phyloP scores from a whole-genome alignment of 2,888 invertebrate species.

The Scrobipalpa atriplicella region DNA sequence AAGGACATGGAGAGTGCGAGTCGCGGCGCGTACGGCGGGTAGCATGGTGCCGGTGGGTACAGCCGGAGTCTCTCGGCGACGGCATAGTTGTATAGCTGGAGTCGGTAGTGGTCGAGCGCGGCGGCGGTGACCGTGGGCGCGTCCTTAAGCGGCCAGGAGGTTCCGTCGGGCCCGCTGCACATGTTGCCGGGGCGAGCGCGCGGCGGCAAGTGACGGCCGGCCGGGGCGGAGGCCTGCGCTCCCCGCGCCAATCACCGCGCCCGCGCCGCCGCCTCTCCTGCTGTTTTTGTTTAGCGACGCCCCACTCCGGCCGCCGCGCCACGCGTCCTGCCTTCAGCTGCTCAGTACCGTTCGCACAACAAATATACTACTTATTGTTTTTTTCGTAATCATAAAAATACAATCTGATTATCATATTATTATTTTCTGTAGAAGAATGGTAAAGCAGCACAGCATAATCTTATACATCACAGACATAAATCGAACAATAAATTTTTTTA shows the following conservation, averaged over 20 bases:
- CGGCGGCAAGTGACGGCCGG: constrained; percentile 60
- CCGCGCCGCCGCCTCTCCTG: constrained; percentile 64
- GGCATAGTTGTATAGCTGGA: constrained; percentile 94
- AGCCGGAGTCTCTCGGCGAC: constrained; percentile 91
- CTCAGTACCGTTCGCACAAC: constrained; percentile 60
- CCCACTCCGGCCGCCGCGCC: constrained; percentile 75
- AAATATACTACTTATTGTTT: neutral
- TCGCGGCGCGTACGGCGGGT: constrained; percentile 82
- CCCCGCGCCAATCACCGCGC: constrained; percentile 65
- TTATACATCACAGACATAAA: too few species aligned
- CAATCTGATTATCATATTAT: neutral
- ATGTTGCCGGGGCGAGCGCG: constrained; percentile 67
- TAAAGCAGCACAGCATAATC: too few species aligned
- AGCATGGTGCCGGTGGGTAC: constrained; percentile 84
- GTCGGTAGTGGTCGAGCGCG: constrained; percentile 90
- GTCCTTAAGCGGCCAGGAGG: constrained; percentile 78
- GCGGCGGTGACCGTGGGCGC: constrained; percentile 74
- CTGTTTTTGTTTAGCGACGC: constrained; percentile 83
- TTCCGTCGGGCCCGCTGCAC: constrained; percentile 80
- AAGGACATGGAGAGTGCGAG: constrained; percentile 88
- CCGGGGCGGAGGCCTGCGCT: constrained; percentile 41
- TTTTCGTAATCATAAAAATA: neutral
- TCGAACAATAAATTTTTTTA: too few species aligned
- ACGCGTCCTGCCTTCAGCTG: constrained; percentile 74
- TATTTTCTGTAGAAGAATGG: too few species aligned